Conservation (phyloP, 2,888 invertebrate species). For the Orchesellides sinensis region DNA sequence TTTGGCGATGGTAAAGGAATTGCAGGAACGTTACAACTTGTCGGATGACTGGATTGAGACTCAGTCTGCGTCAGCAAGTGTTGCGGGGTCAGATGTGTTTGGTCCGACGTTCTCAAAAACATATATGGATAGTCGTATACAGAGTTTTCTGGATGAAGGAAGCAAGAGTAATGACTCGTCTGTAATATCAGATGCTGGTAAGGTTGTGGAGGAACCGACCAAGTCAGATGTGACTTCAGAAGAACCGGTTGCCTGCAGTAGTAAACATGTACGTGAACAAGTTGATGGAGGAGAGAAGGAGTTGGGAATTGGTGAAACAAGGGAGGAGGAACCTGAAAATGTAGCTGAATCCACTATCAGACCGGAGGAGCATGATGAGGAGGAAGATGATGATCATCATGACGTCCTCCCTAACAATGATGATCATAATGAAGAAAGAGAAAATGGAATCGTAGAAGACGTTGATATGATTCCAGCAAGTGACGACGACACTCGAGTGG, state of each 20-base stretch:
- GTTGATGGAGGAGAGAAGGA: not conserved
- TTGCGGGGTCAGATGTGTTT: conserved; percentile 30
- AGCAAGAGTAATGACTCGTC: not conserved
- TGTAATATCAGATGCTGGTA: not conserved
- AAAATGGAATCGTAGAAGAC: not conserved
- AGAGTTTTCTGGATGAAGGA: not conserved
- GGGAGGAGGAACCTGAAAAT: too few species aligned
- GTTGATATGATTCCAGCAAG: conserved; percentile 10
- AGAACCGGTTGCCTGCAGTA: not conserved
- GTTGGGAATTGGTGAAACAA: too few species aligned
- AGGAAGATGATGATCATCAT: not conserved
- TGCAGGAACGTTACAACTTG: conserved; percentile 26
- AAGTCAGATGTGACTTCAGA: not conserved
- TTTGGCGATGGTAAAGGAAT: conserved; percentile 28
- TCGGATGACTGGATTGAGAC: conserved; percentile 39
- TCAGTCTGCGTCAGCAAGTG: not conserved
- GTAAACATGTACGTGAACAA: not conserved
- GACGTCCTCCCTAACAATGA: not conserved
- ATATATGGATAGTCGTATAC: conserved; percentile 7
- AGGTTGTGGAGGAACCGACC: not conserved
- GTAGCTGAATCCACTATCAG: too few species aligned
- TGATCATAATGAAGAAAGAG: not conserved
- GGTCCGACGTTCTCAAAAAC: conserved; percentile 6
- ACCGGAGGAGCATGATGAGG: not conserved
- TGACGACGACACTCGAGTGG: not conserved